These are phyloP conservation scores for Euspilapteryx auroguttella DNA, from an alignment of 2,888 invertebrate genomes.

Conservation along the genomic window DNA sequence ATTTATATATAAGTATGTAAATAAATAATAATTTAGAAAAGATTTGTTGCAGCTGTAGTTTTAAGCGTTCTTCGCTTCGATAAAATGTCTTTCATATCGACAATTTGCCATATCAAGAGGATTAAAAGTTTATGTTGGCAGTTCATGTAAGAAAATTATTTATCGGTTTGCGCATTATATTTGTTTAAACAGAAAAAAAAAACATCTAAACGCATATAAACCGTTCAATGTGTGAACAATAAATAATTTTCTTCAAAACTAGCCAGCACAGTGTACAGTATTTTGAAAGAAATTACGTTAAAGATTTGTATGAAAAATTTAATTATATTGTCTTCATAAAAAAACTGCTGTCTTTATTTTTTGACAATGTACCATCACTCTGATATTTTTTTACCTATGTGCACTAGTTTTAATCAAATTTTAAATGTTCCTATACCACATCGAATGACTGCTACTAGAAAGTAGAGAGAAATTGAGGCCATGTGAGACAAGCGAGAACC, in stretches of 20 bases:
- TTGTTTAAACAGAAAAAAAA: too few relatives aligned
- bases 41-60: conserved; percentile 40
- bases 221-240: too few relatives aligned
- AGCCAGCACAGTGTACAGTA: conserved; percentile 68
- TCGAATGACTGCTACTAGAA: too few relatives aligned
- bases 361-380: too few relatives aligned
- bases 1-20: conserved; percentile 18
- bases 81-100: conserved; percentile 62
- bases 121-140: conserved; percentile 45
- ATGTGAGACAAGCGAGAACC: too few relatives aligned
- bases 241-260: conserved; percentile 39
- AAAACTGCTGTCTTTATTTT: neutral
- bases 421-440: too few relatives aligned
- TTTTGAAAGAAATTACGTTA: conserved; percentile 76
- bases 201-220: too few relatives aligned
- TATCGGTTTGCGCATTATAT: too few relatives aligned
- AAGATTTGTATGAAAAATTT: conserved; percentile 80
- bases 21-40: conserved; percentile 22
- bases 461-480: too few relatives aligned
- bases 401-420: too few relatives aligned
- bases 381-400: too few relatives aligned
- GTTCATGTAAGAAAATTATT: too few relatives aligned
- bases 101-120: conserved; percentile 69
- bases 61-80: conserved; percentile 37
- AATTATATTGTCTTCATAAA: conserved; percentile 64